Base-by-base conservation (phyloP, 2,113 vertebrate species). In the Todiramphus saurophagus region DNA sequence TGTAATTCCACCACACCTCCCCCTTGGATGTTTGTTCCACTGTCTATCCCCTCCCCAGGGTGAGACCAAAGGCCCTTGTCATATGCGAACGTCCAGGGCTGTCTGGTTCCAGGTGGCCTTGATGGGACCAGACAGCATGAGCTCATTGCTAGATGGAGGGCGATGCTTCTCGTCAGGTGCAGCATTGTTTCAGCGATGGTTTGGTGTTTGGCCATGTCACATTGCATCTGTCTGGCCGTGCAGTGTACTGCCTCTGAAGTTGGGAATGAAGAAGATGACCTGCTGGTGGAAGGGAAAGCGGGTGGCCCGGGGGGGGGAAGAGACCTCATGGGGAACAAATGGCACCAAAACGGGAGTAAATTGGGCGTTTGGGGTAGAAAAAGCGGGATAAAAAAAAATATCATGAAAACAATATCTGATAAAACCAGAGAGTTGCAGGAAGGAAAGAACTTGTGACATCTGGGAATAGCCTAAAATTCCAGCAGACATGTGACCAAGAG, bases 241-340 rank as follows among this genome's bases (percentile, higher is more conserved):
- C 78, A 18, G 43, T 5, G 2, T 14, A 35, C 35, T 67, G 11
- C 60, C 16, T 89, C 82, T 13, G 25, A 74, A 69, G 48, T 18
- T 48, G 28, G 18, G 4, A 53, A 51, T 37, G 60, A 59, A 82
- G 48, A 73, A 44, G 15, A 50, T 28, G 64, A 83, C 33, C 48
- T 63, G 44, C 48, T 78, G 83, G 62, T 58, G 55, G 59, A 13
- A 30, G 39, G 41, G 51, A 43, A 37, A 59, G 6, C 0, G 5
- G 21, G 39, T 19, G 35, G 23, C 64, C 5, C 1, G 19, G 30
- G 27, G 19, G 30, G 31, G 60, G 62, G n/a, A n/a, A 28, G 12
- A 17, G 25, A 31, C 46, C 13, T 62, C 2, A 0, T 0, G 3
- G 19, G 16, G 59, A 41, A 17, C 0, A 3, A 62, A 13, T 2